Evolutionary conservation across 2,113 vertebrate genomes (phyloP).

Genomic region (Paramormyrops kingsleyae): DNA sequence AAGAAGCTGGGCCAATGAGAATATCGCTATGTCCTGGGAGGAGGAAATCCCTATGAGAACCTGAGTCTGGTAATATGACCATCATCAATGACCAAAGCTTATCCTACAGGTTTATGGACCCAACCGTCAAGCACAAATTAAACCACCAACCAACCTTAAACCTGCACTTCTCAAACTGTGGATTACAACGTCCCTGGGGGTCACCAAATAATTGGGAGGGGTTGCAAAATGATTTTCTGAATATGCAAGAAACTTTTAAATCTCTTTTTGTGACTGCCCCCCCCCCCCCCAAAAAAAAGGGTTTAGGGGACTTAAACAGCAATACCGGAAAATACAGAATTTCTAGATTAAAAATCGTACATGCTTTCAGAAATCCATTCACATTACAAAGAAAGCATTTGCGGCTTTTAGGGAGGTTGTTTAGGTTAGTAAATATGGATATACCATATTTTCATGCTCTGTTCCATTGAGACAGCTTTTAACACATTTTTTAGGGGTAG

Average conservation of each 20-base stretch:
- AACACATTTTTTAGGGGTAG: neutral
- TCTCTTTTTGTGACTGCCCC: neutral
- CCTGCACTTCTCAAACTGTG: neutral
- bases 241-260: neutral
- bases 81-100: neutral
- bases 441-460: neutral
- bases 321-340: neutral
- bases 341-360: neutral
- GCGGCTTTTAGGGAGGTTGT: neutral
- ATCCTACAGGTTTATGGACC: neutral
- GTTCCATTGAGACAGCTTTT: neutral
- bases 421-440: neutral
- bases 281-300: no score
- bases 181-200: neutral
- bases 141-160: neutral
- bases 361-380: neutral
- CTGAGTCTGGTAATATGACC: neutral
- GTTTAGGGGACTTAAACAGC: neutral
- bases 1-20: slow-evolving; percentile 54
- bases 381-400: neutral
- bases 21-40: slow-evolving; percentile 59
- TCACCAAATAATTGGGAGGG: neutral
- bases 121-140: neutral
- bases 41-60: neutral
- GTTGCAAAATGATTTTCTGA: neutral